These are phyloP conservation scores for Chelonoidis abingdonii DNA, from an alignment of 2,113 vertebrate genomes.

Conservation along the genomic window DNA sequence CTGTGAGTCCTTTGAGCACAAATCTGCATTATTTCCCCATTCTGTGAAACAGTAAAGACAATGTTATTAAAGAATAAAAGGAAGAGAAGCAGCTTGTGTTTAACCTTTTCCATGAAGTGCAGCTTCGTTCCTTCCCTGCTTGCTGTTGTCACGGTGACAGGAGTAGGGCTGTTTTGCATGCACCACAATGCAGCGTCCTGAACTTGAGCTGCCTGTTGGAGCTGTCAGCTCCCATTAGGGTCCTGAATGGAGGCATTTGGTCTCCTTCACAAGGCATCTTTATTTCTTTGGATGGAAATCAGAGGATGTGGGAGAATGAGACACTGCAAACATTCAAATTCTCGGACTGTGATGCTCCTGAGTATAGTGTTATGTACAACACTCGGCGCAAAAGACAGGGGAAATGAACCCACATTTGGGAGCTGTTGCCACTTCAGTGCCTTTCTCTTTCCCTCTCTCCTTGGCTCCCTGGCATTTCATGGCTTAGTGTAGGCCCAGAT, in stretches of 20 bases:
- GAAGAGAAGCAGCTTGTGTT: not conserved
- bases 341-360: fast-evolving
- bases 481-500: not conserved
- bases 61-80: not conserved
- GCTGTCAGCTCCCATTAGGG: conserved; percentile 43
- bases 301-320: not conserved
- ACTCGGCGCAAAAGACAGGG: fast-evolving
- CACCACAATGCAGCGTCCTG: not conserved
- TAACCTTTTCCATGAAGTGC: not conserved
- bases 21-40: not conserved
- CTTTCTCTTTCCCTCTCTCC: not conserved
- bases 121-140: not conserved
- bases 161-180: not conserved
- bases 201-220: not conserved
- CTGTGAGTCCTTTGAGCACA: not conserved
- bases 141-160: conserved; percentile 27
- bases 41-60: not conserved
- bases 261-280: conserved; percentile 28
- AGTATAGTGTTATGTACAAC: not conserved
- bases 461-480: fast-evolving
- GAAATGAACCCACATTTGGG: not conserved
- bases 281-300: conserved; percentile 44
- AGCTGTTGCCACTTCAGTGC: fast-evolving
- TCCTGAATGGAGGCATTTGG: not conserved
- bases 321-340: fast-evolving